Percentiles rank a stretch among this genome's conserved stretches.
Conservation (phyloP, 2,113 vertebrate species). For the Clarias gariepinus region DNA sequence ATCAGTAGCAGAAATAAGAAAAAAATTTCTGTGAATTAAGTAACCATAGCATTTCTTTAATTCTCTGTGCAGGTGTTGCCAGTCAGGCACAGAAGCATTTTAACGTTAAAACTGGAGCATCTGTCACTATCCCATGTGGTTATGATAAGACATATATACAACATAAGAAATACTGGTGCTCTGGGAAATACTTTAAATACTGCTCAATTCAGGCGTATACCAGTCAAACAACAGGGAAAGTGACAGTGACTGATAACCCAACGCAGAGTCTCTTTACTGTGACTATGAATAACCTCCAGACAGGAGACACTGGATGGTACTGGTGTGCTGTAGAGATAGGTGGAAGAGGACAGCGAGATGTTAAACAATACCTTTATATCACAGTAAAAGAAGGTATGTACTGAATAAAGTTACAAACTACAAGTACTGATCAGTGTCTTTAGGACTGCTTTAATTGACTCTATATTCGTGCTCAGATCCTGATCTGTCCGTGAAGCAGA, state of each 20-base stretch:
- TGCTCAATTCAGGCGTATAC: not conserved
- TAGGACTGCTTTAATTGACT: too few relatives aligned
- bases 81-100: not conserved
- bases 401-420: not conserved
- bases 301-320: not conserved
- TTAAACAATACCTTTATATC: not conserved
- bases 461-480: constrained; percentile 6
- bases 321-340: constrained; percentile 23
- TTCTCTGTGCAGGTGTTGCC: not conserved
- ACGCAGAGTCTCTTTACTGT: constrained; percentile 44
- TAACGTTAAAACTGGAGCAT: constrained; percentile 24
- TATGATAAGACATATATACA: constrained; percentile 25
- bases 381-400: constrained; percentile 39
- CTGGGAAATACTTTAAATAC: fast-evolving
- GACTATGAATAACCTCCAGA: constrained; percentile 13
- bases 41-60: not conserved
- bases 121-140: constrained; percentile 39
- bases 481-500: constrained; percentile 17
- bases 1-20: not conserved
- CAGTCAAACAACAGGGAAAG: not conserved
- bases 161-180: constrained; percentile 47
- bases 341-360: not conserved
- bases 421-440: not conserved
- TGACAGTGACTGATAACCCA: constrained; percentile 41
- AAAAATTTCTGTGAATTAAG: not conserved